Evolutionary conservation across 2,113 vertebrate species (phyloP).

Genomic region (Gopherus evgoodei): DNA sequence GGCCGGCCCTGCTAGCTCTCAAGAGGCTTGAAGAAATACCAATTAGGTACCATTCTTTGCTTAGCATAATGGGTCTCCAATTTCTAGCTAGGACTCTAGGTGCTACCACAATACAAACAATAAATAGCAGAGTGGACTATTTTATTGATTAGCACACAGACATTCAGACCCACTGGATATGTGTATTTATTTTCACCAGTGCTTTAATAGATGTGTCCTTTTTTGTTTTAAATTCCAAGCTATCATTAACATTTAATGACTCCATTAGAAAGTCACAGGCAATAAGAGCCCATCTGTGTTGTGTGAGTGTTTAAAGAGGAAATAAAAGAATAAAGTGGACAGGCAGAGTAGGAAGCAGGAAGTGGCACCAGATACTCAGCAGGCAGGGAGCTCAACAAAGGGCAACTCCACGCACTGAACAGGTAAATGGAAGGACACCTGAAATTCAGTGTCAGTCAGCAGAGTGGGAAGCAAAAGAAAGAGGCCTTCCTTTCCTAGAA

Average conservation of each 20-base stretch:
- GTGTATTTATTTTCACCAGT: constrained; percentile 48
- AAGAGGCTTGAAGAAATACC: neutral
- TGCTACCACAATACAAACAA: neutral
- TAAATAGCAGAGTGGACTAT: constrained; percentile 31
- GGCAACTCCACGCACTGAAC: constrained; percentile 68
- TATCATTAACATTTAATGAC: constrained; percentile 68
- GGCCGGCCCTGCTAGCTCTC: neutral
- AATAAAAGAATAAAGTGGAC: constrained; percentile 71
- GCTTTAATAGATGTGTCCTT: neutral
- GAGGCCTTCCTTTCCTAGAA: constrained; percentile 17
- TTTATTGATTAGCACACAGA: neutral
- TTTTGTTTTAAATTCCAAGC: constrained; percentile 51
- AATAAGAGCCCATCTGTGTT: constrained; percentile 65
- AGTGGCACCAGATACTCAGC: constrained; percentile 54
- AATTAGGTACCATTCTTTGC: neutral
- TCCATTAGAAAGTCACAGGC: constrained; percentile 67
- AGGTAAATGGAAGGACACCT: constrained; percentile 65
- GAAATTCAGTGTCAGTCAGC: constrained; percentile 38
- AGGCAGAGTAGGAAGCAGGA: constrained; percentile 69
- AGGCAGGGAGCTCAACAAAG: constrained; percentile 61
- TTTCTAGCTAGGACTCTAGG: neutral
- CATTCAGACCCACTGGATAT: constrained; percentile 13
- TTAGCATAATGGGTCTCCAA: neutral
- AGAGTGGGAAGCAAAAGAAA: constrained; percentile 43
- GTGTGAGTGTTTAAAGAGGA: constrained; percentile 70